These are phyloP conservation scores for Mystacornis crossleyi DNA, from an alignment of 2,113 vertebrate genomes.

Conservation along the genomic window DNA sequence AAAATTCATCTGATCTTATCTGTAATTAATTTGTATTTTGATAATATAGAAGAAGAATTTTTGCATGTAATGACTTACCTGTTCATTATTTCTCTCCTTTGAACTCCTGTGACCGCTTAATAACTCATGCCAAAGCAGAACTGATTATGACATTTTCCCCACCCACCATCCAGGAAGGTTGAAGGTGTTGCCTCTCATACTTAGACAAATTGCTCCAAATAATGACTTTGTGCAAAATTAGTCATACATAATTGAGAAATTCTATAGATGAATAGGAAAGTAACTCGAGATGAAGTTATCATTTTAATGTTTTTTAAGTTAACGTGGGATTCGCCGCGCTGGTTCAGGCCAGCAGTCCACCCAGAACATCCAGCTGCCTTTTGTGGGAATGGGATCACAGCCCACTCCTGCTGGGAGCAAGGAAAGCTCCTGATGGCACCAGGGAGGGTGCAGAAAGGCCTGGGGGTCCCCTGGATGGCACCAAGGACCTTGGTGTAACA, in stretches of 20 bases:
- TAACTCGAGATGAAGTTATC: constrained; percentile 72
- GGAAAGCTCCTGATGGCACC: background rate
- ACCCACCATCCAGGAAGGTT: constrained; percentile 76
- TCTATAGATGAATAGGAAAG: constrained; percentile 77
- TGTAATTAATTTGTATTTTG: constrained; percentile 86
- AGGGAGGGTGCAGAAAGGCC: background rate
- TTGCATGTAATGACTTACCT: constrained; percentile 81
- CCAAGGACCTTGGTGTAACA: accelerated
- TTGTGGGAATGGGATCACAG: background rate
- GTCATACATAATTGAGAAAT: constrained; percentile 85
- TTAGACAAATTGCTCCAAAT: constrained; percentile 86
- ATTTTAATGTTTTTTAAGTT: constrained; percentile 71
- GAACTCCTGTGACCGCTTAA: constrained; percentile 82
- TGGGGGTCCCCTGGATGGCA: background rate
- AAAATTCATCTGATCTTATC: constrained; percentile 81
- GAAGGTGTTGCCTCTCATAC: constrained; percentile 80
- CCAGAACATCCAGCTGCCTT: background rate
- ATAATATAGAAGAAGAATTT: constrained; percentile 79
- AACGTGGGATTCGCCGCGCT: background rate
- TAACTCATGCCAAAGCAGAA: constrained; percentile 69
- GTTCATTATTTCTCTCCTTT: constrained; percentile 80
- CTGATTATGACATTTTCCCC: constrained; percentile 70
- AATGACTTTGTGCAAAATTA: constrained; percentile 87
- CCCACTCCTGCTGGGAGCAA: background rate
- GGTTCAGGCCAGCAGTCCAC: constrained; percentile 24